Evolutionary conservation across 2,113 vertebrate species (phyloP), one percentile per base, ranked within the genome.

Genomic region (Malurus alboscapulatus): DNA sequence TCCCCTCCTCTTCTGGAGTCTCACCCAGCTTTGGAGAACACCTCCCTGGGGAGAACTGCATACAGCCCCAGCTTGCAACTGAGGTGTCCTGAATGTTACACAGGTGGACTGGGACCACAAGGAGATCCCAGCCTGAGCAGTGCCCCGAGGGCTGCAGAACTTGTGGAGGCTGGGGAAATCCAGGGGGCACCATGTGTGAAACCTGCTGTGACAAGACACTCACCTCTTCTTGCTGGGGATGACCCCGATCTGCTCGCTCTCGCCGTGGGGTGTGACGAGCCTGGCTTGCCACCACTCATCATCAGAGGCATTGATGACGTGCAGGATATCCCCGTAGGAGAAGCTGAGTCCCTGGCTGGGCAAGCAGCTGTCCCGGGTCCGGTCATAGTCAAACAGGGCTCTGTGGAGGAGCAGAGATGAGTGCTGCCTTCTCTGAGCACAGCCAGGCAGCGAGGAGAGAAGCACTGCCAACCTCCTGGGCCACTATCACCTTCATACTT

Each of bases 231-330:
- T 99, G 98, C 99, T 99, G 73, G 99, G 99, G 95, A 99, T 99
- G 96, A 99, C 99, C 29, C 99, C 99, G 0, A 99, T 99, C 98
- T 99, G 99, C 96, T 99, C 99, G 3, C 99, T 99, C 96, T 99
- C 99, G 40, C 99, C 99, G 1, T 99, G 99, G 47, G 98, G 98
- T 0, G 99, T 99, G 92, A 99, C 99, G 26, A 99, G 98, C 89
- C 99, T 98, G 10, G 99, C 99, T 96, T 99, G 99, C 99, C 99
- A 99, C 99, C 99, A 99, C 96, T 99, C 99, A 27, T 99, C 99
- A 16, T 99, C 99, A 0, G 99, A 99, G 83, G 99, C 99, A 2
- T 99, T 99, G 95, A 99, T 99, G 94, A 99, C 99, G 7, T 99
- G 99, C 84, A 99, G 97, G 94, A 99, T 99, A 76, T 99, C 99